Conservation (phyloP, 2,113 vertebrate species). For the Prionailurus viverrinus region DNA sequence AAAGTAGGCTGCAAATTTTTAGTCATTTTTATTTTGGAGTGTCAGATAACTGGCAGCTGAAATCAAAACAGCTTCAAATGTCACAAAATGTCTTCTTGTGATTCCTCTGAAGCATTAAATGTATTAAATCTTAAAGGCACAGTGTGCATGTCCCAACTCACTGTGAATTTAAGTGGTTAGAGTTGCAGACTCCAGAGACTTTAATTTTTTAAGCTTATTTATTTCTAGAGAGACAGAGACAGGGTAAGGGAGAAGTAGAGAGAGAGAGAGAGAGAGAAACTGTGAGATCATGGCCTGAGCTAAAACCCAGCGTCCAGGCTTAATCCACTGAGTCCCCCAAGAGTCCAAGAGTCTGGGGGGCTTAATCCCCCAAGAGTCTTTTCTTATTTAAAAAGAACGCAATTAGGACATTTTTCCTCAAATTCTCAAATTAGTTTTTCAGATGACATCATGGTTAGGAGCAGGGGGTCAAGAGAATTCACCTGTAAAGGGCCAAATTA, state of each 20-base stretch:
- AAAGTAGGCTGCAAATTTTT: constrained; percentile 67
- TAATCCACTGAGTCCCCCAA: too few relatives aligned
- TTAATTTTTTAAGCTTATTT: too few relatives aligned
- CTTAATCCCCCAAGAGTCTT: not conserved
- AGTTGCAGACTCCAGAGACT: not conserved
- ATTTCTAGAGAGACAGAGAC: too few relatives aligned
- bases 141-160: not conserved
- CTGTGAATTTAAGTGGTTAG: not conserved
- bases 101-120: constrained; percentile 70
- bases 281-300: too few relatives aligned
- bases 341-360: too few relatives aligned
- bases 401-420: not conserved
- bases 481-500: too few relatives aligned
- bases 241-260: too few relatives aligned
- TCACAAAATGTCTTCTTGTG: constrained; percentile 74
- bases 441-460: constrained; percentile 20
- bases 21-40: constrained; percentile 78
- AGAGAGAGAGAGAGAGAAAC: too few relatives aligned
- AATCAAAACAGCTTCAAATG: constrained; percentile 77
- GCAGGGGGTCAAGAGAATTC: not conserved
- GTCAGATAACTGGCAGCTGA: constrained; percentile 75
- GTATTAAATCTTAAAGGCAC: constrained; percentile 75
- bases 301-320: too few relatives aligned
- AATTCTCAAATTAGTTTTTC: constrained; percentile 39
- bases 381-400: constrained; percentile 31